Evolutionary conservation across 2,113 vertebrate species (phyloP).

Genomic region (Fregetta grallaria): DNA sequence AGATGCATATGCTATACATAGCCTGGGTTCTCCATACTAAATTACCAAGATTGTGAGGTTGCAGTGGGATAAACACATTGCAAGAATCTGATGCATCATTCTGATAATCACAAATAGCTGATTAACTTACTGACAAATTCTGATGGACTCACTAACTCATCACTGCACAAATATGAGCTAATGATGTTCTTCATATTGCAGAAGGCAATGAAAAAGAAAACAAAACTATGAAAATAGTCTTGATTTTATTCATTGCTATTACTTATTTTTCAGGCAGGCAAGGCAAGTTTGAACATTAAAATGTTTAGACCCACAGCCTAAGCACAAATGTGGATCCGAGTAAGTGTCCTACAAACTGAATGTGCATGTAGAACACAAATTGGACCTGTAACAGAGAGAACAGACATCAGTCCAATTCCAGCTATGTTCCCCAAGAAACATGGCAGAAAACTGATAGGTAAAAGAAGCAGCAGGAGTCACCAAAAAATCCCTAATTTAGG

Average conservation of each 20-base stretch:
- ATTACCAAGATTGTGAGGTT: not conserved
- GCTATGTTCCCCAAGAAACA: not conserved
- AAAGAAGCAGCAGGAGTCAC: not conserved
- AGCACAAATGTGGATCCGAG: not conserved
- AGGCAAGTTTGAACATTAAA: not conserved
- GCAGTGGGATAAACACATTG: not conserved
- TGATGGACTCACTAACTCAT: not conserved
- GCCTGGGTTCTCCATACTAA: not conserved
- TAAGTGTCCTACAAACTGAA: not conserved
- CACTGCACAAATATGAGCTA: not conserved
- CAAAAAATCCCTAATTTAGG: not conserved
- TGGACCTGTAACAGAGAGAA: not conserved
- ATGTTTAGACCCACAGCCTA: not conserved
- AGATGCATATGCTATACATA: not conserved
- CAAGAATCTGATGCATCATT: not conserved
- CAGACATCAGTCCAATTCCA: not conserved
- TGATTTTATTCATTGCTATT: not conserved
- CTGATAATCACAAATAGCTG: not conserved
- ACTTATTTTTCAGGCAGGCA: not conserved
- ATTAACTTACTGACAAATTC: not conserved
- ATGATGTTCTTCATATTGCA: not conserved
- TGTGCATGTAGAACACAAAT: not conserved
- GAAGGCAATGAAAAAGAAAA: not conserved
- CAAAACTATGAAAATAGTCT: not conserved
- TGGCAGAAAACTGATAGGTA: not conserved